Evolutionary conservation across 2,113 vertebrate species (phyloP).

Genomic region (Rhinichthys klamathensis): DNA sequence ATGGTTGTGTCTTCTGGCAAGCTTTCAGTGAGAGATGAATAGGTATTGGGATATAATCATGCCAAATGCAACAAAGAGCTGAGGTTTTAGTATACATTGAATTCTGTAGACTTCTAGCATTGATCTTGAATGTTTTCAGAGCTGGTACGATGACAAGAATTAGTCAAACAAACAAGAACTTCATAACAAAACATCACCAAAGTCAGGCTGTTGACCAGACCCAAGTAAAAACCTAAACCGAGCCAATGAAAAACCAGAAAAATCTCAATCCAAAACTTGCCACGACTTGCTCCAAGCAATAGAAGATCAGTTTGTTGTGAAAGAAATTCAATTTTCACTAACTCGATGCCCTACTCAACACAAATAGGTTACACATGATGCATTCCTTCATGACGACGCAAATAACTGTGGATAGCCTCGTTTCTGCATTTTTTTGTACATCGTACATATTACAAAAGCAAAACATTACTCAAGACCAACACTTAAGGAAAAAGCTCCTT

Average conservation of each 20-base stretch:
- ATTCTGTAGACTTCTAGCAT: neutral
- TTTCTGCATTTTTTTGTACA: neutral
- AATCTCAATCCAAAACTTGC: constrained; percentile 13
- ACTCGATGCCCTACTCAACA: constrained; percentile 1
- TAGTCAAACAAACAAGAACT: neutral
- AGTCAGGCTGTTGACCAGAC: neutral
- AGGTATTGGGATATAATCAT: constrained; percentile 37
- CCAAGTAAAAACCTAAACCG: neutral
- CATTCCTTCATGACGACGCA: constrained; percentile 24
- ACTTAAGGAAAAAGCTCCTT: neutral
- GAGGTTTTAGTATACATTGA: constrained; percentile 29
- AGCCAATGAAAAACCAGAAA: neutral
- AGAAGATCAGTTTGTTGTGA: constrained; percentile 25
- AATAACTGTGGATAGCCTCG: neutral
- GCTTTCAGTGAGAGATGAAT: constrained; percentile 37
- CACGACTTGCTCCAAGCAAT: neutral
- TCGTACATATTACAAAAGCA: neutral
- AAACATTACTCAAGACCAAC: neutral
- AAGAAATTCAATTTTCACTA: constrained; percentile 41
- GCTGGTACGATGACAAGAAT: neutral
- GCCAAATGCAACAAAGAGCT: constrained; percentile 30
- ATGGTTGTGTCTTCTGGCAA: constrained; percentile 19
- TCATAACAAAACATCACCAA: neutral
- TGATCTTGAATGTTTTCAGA: neutral
- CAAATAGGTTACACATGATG: constrained; percentile 19